phyloP scores from a whole-genome alignment of 1,140 invertebrate species.

The Gonatopus flavifemur region DNA sequence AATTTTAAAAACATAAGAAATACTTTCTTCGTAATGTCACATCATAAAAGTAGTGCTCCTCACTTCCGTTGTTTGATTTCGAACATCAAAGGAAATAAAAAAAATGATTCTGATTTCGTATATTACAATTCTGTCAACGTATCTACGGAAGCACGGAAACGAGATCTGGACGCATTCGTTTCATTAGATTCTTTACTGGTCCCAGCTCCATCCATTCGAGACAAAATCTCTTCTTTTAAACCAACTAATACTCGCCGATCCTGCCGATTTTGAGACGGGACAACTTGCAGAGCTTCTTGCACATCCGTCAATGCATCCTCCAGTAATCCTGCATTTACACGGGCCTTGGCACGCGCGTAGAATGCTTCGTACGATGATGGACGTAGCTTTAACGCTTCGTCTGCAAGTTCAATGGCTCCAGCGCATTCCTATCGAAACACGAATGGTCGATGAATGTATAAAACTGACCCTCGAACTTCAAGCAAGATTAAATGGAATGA shows the following conservation, averaged over 20 bases:
- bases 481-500: neutral
- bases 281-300: constrained; percentile 68
- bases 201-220: constrained; percentile 43
- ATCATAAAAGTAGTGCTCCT: too few relatives aligned
- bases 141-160: constrained; percentile 55
- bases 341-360: constrained; percentile 86
- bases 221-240: constrained; percentile 68
- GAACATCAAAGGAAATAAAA: neutral
- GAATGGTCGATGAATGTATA: neutral
- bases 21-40: too few relatives aligned
- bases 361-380: constrained; percentile 89
- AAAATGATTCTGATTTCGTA: neutral
- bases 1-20: too few relatives aligned
- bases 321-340: constrained; percentile 68
- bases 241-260: constrained; percentile 67
- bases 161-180: constrained; percentile 20
- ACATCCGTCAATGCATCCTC: constrained; percentile 69
- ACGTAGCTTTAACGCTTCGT: constrained; percentile 79
- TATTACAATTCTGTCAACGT: constrained; percentile 57
- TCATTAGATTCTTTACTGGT: constrained; percentile 36
- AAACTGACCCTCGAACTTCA: neutral
- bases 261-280: constrained; percentile 68
- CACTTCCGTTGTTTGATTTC: too few relatives aligned
- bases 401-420: constrained; percentile 84
- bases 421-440: constrained; percentile 68